phyloP scores from a whole-genome alignment of 2,113 vertebrate genomes.

The Nothoprocta pentlandii region DNA sequence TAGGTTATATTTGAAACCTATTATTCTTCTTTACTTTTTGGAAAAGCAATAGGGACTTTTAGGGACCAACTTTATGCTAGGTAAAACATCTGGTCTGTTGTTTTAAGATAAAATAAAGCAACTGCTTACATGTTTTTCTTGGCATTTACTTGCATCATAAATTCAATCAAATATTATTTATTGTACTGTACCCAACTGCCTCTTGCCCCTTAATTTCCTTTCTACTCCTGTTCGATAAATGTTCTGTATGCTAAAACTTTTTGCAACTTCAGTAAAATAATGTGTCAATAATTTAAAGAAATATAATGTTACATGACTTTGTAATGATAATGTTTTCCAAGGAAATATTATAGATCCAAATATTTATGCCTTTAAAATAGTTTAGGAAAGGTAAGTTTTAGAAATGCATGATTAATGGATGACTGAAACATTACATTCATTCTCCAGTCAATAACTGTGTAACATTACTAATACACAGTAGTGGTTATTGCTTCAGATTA shows the following conservation, averaged over 20 bases:
- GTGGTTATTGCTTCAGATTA: background rate
- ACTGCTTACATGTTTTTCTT: background rate
- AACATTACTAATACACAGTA: background rate
- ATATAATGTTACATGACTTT: background rate
- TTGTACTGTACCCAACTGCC: rapidly evolving
- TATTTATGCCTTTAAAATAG: background rate
- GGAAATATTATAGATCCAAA: background rate
- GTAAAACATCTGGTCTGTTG: background rate
- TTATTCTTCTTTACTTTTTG: background rate
- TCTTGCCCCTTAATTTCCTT: background rate
- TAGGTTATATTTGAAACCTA: background rate
- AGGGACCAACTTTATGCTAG: background rate
- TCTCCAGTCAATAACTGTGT: background rate
- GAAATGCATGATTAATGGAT: background rate
- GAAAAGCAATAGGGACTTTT: background rate
- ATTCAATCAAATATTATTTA: background rate
- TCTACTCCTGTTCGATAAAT: background rate
- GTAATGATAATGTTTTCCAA: background rate
- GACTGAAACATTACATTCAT: background rate
- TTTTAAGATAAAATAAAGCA: background rate
- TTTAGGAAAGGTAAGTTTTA: background rate
- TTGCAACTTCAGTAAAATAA: background rate
- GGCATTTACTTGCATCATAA: background rate
- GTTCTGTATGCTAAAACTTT: background rate
- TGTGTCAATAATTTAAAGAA: background rate